These are phyloP conservation scores for Intoshia linei DNA, from an alignment of 1,140 invertebrate genomes.

Conservation along the genomic window DNA sequence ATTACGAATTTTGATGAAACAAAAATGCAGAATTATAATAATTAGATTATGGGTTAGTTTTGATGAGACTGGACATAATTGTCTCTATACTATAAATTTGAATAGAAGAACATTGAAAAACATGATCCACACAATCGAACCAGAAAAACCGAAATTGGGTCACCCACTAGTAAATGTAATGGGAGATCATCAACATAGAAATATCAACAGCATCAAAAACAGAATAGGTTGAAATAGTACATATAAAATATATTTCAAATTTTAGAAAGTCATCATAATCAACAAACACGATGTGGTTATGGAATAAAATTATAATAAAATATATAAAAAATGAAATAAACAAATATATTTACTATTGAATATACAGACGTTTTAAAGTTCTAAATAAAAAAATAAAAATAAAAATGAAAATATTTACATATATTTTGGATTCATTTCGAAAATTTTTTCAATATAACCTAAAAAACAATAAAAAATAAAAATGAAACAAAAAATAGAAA, in stretches of 20 bases:
- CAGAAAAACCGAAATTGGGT: constrained; percentile 9
- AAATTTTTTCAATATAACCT: too few species aligned
- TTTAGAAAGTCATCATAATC: constrained; percentile 20
- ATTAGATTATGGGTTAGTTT: background rate
- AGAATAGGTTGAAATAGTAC: constrained; percentile 13
- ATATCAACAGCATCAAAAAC: constrained; percentile 16
- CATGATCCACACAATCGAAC: constrained; percentile 10
- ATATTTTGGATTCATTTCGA: too few species aligned
- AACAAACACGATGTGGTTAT: constrained; percentile 21
- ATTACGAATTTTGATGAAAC: background rate
- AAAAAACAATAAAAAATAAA: too few species aligned
- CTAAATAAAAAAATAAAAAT: too few species aligned
- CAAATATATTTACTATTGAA: too few species aligned
- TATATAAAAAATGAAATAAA: too few species aligned
- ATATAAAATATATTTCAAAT: constrained; percentile 6
- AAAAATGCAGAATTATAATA: background rate
- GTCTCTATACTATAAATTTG: constrained; percentile 6
- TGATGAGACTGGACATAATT: background rate
- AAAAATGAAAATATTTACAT: too few species aligned
- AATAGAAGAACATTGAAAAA: constrained; percentile 18
- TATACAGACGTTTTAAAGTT: too few species aligned
- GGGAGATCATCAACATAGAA: constrained; percentile 12
- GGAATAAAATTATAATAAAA: too few species aligned
- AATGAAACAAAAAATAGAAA: too few species aligned
- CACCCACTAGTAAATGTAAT: constrained; percentile 15